phyloP scores from a whole-genome alignment of 1,140 invertebrate genomes.

The Drosophila rufa region DNA sequence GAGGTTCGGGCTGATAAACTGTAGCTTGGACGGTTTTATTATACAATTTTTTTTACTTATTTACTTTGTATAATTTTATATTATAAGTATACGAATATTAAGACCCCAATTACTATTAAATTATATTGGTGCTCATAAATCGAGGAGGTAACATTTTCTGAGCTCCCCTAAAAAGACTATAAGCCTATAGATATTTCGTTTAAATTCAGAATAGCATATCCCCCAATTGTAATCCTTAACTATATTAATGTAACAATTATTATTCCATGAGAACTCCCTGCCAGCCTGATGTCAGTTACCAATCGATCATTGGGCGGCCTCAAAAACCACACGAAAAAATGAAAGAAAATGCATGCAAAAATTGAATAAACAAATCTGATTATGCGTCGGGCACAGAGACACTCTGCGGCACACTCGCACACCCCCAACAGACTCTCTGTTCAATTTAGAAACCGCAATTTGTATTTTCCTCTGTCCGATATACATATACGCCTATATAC shows the following conservation, averaged over 20 bases:
- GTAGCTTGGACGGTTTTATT: no score
- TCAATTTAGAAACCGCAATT: constrained; percentile 80
- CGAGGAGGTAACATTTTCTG: no score
- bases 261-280: background rate
- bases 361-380: constrained; percentile 76
- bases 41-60: no score
- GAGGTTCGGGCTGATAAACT: no score
- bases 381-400: constrained; percentile 60
- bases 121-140: no score
- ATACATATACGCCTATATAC: constrained; percentile 18
- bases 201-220: no score
- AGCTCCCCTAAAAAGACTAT: no score
- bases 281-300: constrained; percentile 16
- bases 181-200: no score
- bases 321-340: constrained; percentile 45
- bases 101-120: no score
- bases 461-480: constrained; percentile 53
- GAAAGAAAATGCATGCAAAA: constrained; percentile 47
- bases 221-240: no score
- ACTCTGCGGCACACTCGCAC: constrained; percentile 15
- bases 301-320: constrained; percentile 40
- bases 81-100: no score
- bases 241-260: constrained; percentile 24
- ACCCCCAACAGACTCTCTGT: constrained; percentile 33
- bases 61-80: no score